Conservation (phyloP, 2,888 invertebrate genomes). For the Nemotelus pantherinus region DNA sequence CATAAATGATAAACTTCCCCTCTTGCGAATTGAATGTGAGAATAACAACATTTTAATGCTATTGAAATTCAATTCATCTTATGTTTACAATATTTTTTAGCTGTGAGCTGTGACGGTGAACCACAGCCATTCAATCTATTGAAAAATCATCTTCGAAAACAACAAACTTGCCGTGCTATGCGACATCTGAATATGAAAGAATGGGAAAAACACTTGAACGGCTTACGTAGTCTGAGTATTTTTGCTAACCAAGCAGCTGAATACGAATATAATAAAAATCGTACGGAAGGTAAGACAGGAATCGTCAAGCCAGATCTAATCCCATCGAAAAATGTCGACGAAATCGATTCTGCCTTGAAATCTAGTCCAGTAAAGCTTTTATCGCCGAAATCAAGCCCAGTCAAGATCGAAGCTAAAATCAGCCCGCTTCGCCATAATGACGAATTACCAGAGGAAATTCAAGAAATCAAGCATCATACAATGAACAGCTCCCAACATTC, state of each 20-base stretch:
- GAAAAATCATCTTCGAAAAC: conserved; percentile 64
- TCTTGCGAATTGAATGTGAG: conserved; percentile 83
- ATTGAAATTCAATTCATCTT: not conserved
- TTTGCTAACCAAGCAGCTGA: conserved; percentile 64
- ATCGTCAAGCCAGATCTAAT: conserved; percentile 60
- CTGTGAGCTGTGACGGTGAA: conserved; percentile 70
- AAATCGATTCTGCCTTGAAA: conserved; percentile 40
- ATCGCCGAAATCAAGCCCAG: conserved; percentile 52
- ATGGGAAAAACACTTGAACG: conserved; percentile 63
- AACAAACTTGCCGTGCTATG: conserved; percentile 59
- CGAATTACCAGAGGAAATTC: conserved; percentile 46
- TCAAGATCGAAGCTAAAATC: conserved; percentile 52
- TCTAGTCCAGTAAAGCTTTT: conserved; percentile 7
- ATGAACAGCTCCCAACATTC: conserved; percentile 42
- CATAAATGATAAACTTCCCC: conserved; percentile 80
- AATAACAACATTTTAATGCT: not conserved
- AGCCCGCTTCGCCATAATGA: conserved; percentile 52
- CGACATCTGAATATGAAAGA: conserved; percentile 57
- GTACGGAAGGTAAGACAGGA: conserved; percentile 59
- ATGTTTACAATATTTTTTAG: conserved; percentile 61
- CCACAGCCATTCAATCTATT: conserved; percentile 68
- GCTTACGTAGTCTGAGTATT: conserved; percentile 60
- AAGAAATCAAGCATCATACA: conserved; percentile 28
- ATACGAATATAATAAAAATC: conserved; percentile 61
- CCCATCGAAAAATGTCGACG: conserved; percentile 53